A percentile compares a stretch with the other conserved stretches of the same genome.
Conservation (phyloP, 2,888 invertebrate species). For the Neria commutata region DNA sequence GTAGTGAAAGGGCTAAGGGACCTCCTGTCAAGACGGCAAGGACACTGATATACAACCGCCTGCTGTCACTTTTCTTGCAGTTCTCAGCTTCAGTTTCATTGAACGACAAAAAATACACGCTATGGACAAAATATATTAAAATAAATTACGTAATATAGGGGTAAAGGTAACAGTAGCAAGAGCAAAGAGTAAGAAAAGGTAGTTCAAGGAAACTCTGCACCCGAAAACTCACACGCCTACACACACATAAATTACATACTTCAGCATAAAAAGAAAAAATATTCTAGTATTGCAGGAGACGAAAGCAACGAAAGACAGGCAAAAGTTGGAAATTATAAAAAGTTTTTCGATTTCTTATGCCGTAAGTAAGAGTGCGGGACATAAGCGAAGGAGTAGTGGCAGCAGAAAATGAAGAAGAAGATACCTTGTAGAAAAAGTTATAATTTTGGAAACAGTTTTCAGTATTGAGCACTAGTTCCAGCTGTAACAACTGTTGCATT, state of each 20-base stretch:
- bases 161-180: slow-evolving; percentile 9
- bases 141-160: slow-evolving; percentile 16
- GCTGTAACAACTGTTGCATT: too few species aligned
- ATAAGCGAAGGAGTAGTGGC: background rate
- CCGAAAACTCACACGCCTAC: too few species aligned
- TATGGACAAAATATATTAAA: slow-evolving; percentile 24
- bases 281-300: too few species aligned
- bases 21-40: background rate
- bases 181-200: too few species aligned
- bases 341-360: slow-evolving; percentile 21
- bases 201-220: too few species aligned
- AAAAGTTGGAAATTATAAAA: slow-evolving; percentile 3
- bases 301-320: too few species aligned
- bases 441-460: too few species aligned
- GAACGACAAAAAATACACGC: background rate
- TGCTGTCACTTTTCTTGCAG: slow-evolving; percentile 1
- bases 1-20: too few species aligned
- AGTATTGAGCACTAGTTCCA: too few species aligned
- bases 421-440: too few species aligned
- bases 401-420: background rate
- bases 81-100: slow-evolving; percentile 1
- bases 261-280: too few species aligned
- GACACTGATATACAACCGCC: slow-evolving; percentile 14
- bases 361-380: background rate
- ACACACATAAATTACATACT: too few species aligned